Evolutionary conservation across 2,797 vertebrate genomes (phyloP), one percentile per base, ranked within the genome.

Genomic region (Triplophysa bombifrons): DNA sequence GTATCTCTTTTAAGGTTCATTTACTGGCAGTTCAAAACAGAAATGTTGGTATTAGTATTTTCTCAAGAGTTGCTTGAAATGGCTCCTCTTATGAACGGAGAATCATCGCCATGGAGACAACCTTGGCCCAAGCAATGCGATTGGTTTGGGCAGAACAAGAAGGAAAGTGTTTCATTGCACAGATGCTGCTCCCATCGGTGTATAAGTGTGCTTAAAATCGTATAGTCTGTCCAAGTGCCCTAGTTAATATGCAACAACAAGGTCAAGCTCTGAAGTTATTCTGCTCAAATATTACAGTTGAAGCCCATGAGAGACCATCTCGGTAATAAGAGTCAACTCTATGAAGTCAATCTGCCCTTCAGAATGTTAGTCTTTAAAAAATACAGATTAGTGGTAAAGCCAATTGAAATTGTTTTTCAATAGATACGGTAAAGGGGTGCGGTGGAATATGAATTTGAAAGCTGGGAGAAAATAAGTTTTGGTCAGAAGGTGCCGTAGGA

Each of bases 81-180:
- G 75, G 64, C 72, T 50, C 76, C 86, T 85, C 85, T 88, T 87
- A 86, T 88, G 86, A 90, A 86, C 76, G 80, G 85, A 56, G 81
- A 86, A 81, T 89, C 44, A 90, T 92, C 90, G 73, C 92, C 77
- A 89, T 88, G 90, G 92, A 89, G 89, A 92, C 89, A 90, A 90
- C 90, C 90, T 92, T 92, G 90, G 85, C 85, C 79, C 48, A 17
- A 44, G 56, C 41, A n/a, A 11, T 50, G 19, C 17, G 64, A 83
- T 85, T 65, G 68, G 53, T 73, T 81, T 41, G 27, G 16, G 27
- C 22, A 7, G 22, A 63, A 63, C 17, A 68, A 64, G 51, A 60
- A 76, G 11, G 16, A 53, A 44, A 3, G 74, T 30, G 6, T 56
- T 80, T 12, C 50, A 44, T 12, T 12, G 30, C 30, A 53, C 10